A percentile compares a stretch with the other conserved stretches of the same genome.
Evolutionary conservation across 2,113 vertebrate genomes (phyloP).

Genomic region (Vombatus ursinus): DNA sequence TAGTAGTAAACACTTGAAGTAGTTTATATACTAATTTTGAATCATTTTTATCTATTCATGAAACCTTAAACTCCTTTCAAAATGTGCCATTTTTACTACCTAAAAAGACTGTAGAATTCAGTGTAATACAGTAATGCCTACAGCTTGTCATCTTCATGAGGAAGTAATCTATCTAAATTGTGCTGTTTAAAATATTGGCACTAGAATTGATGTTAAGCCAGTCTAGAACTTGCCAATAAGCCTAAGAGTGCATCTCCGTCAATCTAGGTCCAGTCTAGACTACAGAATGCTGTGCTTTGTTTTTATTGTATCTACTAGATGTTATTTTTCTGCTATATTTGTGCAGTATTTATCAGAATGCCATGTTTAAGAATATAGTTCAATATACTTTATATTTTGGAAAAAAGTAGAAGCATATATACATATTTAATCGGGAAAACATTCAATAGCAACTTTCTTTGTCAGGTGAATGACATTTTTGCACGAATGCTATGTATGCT

Average conservation of each 20-base stretch:
- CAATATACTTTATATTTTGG: constrained; percentile 54
- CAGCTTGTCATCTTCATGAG: background rate
- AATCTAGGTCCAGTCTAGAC: constrained; percentile 61
- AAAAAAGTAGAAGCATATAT: constrained; percentile 46
- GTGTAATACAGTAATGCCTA: background rate
- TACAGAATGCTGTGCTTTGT: constrained; percentile 88
- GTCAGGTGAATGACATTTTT: constrained; percentile 52
- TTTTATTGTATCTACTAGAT: constrained; percentile 80
- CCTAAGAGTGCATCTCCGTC: constrained; percentile 29
- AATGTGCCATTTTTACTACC: background rate
- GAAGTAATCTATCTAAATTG: constrained; percentile 15
- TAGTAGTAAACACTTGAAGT: background rate
- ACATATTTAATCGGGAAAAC: constrained; percentile 61
- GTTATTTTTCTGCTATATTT: constrained; percentile 74
- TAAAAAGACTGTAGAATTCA: background rate
- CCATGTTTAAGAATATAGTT: constrained; percentile 60
- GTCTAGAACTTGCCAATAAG: constrained; percentile 26
- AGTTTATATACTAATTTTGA: background rate
- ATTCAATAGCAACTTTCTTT: constrained; percentile 62
- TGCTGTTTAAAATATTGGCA: constrained; percentile 16
- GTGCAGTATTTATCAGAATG: constrained; percentile 71
- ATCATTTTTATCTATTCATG: background rate
- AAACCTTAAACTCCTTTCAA: background rate
- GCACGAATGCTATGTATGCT: constrained; percentile 49
- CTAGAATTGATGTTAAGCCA: constrained; percentile 37